These are phyloP conservation scores for Coilia nasus DNA, from an alignment of 2,797 vertebrate species.

Conservation along the genomic window DNA sequence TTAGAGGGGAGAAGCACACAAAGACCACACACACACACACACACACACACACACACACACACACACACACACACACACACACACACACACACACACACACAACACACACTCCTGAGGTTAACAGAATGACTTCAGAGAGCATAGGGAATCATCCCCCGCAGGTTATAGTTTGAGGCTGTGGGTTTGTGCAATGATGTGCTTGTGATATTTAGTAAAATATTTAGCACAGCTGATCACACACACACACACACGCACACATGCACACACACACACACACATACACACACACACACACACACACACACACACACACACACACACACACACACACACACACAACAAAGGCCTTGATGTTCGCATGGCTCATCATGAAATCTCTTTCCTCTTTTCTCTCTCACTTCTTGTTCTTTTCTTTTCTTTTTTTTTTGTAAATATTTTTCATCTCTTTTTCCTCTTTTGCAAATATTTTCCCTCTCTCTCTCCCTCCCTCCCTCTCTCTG, in stretches of 20 bases:
- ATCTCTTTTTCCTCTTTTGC: neutral
- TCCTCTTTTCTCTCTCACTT: neutral
- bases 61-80: no score
- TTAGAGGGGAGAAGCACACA: no score
- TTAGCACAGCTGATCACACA: conserved; percentile 5
- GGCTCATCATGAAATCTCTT: neutral
- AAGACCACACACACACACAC: no score
- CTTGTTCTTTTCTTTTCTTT: neutral
- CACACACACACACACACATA: conserved; percentile 13
- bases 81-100: no score
- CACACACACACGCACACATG: neutral
- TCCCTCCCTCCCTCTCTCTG: neutral
- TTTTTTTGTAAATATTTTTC: neutral
- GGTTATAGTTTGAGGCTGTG: neutral
- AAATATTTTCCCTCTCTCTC: neutral
- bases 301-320: conserved; percentile 20
- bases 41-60: no score
- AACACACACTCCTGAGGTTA: neutral
- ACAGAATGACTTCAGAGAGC: conserved; percentile 10
- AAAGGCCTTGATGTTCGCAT: conserved; percentile 9
- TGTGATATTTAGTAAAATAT: conserved; percentile 18
- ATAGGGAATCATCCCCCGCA: neutral
- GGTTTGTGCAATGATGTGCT: neutral
- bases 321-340: neutral
- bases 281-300: conserved; percentile 18